Evolutionary conservation across 2,888 invertebrate species (phyloP).

Genomic region (Auanema freiburgensis): DNA sequence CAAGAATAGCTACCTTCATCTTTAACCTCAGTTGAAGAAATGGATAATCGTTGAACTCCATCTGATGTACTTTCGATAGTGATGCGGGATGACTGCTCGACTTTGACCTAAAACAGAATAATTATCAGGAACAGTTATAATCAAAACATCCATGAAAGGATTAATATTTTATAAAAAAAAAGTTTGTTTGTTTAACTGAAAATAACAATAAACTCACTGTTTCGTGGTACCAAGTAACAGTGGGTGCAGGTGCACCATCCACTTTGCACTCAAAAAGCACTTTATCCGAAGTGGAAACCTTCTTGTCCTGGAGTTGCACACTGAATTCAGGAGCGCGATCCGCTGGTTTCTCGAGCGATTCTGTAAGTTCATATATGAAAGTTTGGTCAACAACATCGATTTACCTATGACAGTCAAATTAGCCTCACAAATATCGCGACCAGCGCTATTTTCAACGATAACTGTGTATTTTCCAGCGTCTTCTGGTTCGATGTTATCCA

Average conservation of each 20-base stretch:
- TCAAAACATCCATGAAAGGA: neutral
- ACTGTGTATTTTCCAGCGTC: constrained; percentile 62
- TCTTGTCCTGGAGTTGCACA: constrained; percentile 52
- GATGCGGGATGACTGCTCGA: constrained; percentile 16
- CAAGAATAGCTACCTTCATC: constrained; percentile 54
- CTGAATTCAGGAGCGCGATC: constrained; percentile 55
- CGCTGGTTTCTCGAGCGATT: constrained; percentile 50
- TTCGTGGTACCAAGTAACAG: constrained; percentile 75
- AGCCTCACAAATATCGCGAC: constrained; percentile 60
- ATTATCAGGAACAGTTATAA: neutral
- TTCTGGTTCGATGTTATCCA: constrained; percentile 59
- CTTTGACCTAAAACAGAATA: constrained; percentile 4
- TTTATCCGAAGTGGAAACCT: constrained; percentile 47
- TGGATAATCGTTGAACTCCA: constrained; percentile 52
- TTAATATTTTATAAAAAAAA: too few relatives aligned
- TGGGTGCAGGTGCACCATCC: constrained; percentile 53
- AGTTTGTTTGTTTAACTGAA: too few relatives aligned
- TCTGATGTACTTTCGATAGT: constrained; percentile 35
- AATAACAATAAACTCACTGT: constrained; percentile 25
- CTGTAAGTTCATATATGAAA: constrained; percentile 28
- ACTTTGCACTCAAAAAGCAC: constrained; percentile 71
- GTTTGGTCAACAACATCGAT: neutral
- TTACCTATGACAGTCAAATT: constrained; percentile 49
- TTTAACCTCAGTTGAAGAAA: constrained; percentile 45
- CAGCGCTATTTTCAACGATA: constrained; percentile 61